Percentiles rank a stretch among this genome's conserved stretches.
Conservation (phyloP, 2,888 invertebrate genomes). For the Rhagonycha fulva region DNA sequence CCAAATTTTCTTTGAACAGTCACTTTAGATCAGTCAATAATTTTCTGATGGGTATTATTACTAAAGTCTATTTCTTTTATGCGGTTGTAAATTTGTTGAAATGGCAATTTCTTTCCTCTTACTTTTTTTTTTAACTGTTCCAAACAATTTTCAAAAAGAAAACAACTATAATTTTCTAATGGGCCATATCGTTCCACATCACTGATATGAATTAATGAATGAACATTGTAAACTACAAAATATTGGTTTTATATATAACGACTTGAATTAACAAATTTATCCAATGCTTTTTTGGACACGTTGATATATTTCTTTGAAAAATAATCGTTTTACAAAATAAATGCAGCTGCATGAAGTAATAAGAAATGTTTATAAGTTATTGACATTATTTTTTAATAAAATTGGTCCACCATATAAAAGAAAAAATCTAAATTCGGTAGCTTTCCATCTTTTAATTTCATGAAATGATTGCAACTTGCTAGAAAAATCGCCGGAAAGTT, state of each 20-base stretch:
- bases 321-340: neutral
- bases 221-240: neutral
- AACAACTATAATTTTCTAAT: neutral
- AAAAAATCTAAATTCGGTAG: neutral
- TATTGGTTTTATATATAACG: neutral
- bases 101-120: neutral
- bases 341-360: neutral
- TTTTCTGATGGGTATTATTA: neutral
- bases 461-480: neutral
- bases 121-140: neutral
- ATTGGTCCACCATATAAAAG: neutral
- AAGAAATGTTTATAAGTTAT: neutral
- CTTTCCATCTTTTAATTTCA: constrained; percentile 1
- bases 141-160: neutral
- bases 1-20: neutral
- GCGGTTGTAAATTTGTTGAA: neutral
- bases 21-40: neutral
- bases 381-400: neutral
- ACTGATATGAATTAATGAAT: neutral
- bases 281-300: neutral
- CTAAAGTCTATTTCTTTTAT: neutral
- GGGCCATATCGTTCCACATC: neutral
- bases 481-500: neutral
- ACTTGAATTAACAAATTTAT: neutral
- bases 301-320: neutral